phyloP scores from a whole-genome alignment of 2,113 vertebrate genomes.

The Lagenorhynchus albirostris region DNA sequence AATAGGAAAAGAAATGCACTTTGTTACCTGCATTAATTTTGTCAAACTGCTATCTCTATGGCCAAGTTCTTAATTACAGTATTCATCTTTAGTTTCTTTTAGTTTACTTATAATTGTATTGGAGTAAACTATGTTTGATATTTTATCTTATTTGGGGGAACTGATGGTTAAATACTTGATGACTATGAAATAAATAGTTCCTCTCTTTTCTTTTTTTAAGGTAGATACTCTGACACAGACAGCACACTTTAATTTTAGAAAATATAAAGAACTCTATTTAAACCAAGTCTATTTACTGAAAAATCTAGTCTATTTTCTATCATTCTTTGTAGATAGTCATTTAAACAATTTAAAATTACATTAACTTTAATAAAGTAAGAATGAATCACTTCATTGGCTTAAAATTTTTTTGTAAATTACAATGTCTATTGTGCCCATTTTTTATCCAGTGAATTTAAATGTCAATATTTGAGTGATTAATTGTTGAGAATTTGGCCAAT shows the following conservation, averaged over 20 bases:
- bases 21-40: neutral
- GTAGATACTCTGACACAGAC: neutral
- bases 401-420: neutral
- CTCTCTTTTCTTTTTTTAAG: neutral
- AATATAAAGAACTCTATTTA: conserved; percentile 24
- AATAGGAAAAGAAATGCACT: neutral
- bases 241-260: conserved; percentile 3
- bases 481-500: neutral
- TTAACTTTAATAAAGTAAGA: neutral
- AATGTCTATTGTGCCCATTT: neutral
- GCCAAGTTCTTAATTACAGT: conserved; percentile 19
- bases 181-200: neutral
- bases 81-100: neutral
- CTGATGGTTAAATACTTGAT: neutral
- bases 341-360: conserved; percentile 28
- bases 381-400: neutral
- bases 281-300: neutral
- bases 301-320: neutral
- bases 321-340: neutral
- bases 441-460: neutral
- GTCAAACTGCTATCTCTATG: neutral
- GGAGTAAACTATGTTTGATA: neutral
- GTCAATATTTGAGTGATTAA: neutral
- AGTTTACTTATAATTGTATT: neutral
- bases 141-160: neutral